Conservation (phyloP, 1,140 invertebrate species). For the Temnothorax nylanderi region DNA sequence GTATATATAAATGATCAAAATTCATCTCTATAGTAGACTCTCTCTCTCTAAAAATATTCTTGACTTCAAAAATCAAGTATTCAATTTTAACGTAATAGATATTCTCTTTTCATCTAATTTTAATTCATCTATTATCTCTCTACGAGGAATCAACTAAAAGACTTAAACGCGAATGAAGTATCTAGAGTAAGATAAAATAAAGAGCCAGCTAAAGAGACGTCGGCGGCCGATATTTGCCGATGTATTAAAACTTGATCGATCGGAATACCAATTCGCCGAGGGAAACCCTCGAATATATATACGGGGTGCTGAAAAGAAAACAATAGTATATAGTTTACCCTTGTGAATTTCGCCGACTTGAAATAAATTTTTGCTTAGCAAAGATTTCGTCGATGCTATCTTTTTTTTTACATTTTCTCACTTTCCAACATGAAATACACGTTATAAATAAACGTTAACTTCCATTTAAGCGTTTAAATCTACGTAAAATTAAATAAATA, state of each 20-base stretch:
- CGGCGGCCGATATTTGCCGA: constrained; percentile 11
- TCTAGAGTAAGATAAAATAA: constrained; percentile 1
- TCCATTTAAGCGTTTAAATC: neutral
- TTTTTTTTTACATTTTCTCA: neutral
- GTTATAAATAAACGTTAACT: neutral
- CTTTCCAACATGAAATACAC: neutral
- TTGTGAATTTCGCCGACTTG: neutral
- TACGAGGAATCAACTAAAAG: neutral
- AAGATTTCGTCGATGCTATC: neutral
- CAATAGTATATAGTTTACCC: neutral
- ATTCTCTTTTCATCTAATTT: neutral
- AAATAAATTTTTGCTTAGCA: neutral
- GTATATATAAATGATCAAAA: neutral
- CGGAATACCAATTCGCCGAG: constrained; percentile 30
- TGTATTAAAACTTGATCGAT: constrained; percentile 48
- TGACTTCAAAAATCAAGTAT: neutral
- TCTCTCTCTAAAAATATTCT: neutral
- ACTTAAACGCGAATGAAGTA: neutral
- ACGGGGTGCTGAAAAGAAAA: neutral
- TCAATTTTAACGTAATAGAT: neutral
- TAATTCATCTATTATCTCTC: constrained; percentile 1
- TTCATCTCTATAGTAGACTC: neutral
- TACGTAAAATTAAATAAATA: neutral
- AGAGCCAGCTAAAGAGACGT: neutral
- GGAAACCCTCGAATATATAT: constrained; percentile 18